Base-by-base conservation (phyloP, 2,113 vertebrate genomes). In the Oreochromis aureus region DNA sequence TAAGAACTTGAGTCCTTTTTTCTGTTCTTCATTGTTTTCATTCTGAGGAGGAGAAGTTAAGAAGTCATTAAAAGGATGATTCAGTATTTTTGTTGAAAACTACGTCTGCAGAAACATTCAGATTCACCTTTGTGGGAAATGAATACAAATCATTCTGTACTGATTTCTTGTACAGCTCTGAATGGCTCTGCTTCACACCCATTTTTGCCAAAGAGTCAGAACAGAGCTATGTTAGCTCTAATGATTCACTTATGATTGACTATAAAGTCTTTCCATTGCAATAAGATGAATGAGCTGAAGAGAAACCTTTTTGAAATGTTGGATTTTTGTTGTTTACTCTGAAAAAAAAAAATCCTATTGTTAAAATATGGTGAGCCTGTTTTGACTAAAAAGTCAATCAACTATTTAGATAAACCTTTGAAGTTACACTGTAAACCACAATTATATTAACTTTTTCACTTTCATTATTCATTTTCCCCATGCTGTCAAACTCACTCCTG, bases 1-100 rank as follows among this genome's bases (percentile, higher is more conserved):
- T 56, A 12, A 11, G 55, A 56, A 56, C 22, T 16, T 1, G 4
- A 59, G 56, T 30, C n/a, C 12, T 16, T 0, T 30, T 59, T 27
- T 3, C 2, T 59, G 6, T 59, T 56, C 6, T 24, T 59, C 4
- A 5, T 59, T 16, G 24, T 27, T 59, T 27, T 59, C 12, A 3
- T 59, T 59, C 13, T 16, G 55, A 13, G 22, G 54, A 56, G 11
- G 55, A 56, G 55, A 56, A 56, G 55, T 24, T 0, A 56, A 27
- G 10, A 56, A 15, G 22, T 56, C 11, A 56, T 56, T 56, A 27
- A 56, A 56, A 2, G 55, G 5, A 56, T 4, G 11, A 55, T 3
- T 55, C n/a, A 24, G 22, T 22, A 13, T 56, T 56, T 24, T 2
- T 4, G 19, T 24, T 24, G 3, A 24, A 55, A 22, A 22, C 22